phyloP scores from a whole-genome alignment of 2,113 vertebrate species.

The Solea senegalensis region DNA sequence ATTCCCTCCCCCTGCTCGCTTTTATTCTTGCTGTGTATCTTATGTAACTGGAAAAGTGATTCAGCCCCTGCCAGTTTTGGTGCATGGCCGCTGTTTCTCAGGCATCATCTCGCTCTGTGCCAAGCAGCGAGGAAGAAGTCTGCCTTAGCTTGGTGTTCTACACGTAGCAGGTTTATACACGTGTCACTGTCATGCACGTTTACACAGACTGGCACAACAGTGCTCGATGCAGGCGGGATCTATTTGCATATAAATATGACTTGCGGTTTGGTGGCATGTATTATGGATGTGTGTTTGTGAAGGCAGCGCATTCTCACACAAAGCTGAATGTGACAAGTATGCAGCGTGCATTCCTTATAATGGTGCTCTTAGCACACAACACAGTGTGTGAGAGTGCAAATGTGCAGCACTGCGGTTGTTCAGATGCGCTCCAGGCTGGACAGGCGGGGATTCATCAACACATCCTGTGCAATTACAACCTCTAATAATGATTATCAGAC shows the following conservation, averaged over 20 bases:
- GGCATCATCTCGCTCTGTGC: constrained; percentile 52
- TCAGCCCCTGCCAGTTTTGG: constrained; percentile 73
- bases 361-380: constrained; percentile 27
- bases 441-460: constrained; percentile 16
- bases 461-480: constrained; percentile 57
- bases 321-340: constrained; percentile 38
- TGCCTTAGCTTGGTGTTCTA: constrained; percentile 37
- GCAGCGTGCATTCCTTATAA: constrained; percentile 45
- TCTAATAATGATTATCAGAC: constrained; percentile 47
- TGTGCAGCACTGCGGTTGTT: constrained; percentile 49
- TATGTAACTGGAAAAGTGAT: constrained; percentile 73
- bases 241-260: constrained; percentile 44
- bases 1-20: constrained; percentile 12
- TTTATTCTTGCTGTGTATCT: constrained; percentile 71
- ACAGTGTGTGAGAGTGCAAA: constrained; percentile 26
- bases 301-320: constrained; percentile 34
- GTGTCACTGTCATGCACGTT: constrained; percentile 4
- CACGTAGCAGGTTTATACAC: constrained; percentile 27
- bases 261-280: constrained; percentile 35
- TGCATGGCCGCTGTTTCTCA: constrained; percentile 66
- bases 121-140: constrained; percentile 41
- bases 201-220: constrained; percentile 6
- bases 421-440: constrained; percentile 35
- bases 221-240: not conserved
- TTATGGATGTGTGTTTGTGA: constrained; percentile 23